Conservation (phyloP, 2,113 vertebrate genomes). For the Chionodraco myersi region DNA sequence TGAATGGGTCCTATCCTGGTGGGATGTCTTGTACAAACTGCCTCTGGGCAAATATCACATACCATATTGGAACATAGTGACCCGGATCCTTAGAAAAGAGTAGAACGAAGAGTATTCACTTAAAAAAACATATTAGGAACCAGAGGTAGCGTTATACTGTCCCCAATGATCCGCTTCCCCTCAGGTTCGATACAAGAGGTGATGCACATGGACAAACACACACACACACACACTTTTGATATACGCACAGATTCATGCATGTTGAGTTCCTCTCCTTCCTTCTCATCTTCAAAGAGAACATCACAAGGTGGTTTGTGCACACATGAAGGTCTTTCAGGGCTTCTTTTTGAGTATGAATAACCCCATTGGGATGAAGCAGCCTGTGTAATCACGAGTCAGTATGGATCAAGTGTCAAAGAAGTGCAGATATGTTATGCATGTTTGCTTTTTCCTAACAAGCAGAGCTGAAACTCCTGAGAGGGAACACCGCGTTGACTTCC, state of each 20-base stretch:
- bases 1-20: constrained; percentile 22
- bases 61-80: constrained; percentile 56
- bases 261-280: constrained; percentile 1
- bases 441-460: neutral
- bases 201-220: neutral
- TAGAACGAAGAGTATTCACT: constrained; percentile 53
- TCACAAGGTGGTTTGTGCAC: constrained; percentile 26
- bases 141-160: constrained; percentile 15
- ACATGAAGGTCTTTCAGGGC: constrained; percentile 1
- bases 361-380: constrained; percentile 22
- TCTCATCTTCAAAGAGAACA: constrained; percentile 31
- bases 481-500: neutral
- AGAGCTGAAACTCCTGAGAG: neutral
- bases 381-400: neutral
- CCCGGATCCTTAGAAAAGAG: constrained; percentile 52
- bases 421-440: neutral
- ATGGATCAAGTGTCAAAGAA: neutral
- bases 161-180: constrained; percentile 22
- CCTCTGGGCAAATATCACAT: constrained; percentile 61
- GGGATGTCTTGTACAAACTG: constrained; percentile 57
- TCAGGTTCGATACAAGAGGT: constrained; percentile 19
- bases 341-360: constrained; percentile 16
- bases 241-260: constrained; percentile 30
- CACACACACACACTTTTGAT: neutral
- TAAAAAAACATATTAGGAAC: constrained; percentile 51